Base-by-base conservation (phyloP, 2,888 invertebrate species). In the Melanostoma mellinum region DNA sequence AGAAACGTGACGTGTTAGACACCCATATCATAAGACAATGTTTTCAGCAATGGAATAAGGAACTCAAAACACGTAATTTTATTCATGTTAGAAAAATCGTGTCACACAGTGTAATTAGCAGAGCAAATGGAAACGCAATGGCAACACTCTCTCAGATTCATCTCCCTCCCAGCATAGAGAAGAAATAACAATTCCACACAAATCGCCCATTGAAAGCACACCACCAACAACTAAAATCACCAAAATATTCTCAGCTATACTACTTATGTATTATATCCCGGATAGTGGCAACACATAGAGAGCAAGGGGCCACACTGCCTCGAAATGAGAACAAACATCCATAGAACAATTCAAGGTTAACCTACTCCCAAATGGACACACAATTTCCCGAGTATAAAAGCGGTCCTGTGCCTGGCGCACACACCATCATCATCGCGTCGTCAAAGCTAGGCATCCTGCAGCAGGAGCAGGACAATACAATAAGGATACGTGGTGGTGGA, bases 331-430 rank as follows among this genome's bases (percentile, higher is more conserved):
- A 58, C 36, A 52, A 2, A 68, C 68, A 44, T 50, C 10, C 33
- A 48, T 53, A 33, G 55, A 79, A 55, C 32, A 56, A 67, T 77
- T 82, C 81, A 82, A 82, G 81, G 81, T 82, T 82, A 77, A 77
- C 68, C 68, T 52, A 44, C 77, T 82, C 77, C 63, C 38, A 56
- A 77, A 40, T 82, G 72, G 77, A 82, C 77, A 82, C 76, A 81
- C 81, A 72, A 77, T 81, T 77, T 68, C 67, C 67, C 61, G 56
- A 73, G 67, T 36, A 77, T 32, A 46, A 77, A 82, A 82, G 65
- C 35, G 73, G 32, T 38, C 30, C 30, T 38, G 42, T 6, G 48
- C 40, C 52, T 52, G 2, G 20, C 58, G 42, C 42, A 50, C 60
- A 61, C n/a, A n/a, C n/a, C n/a, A n/a, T n/a, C 35, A 46, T 32